Evolutionary conservation across 2,888 invertebrate species (phyloP).

Genomic region (Morpho achilles): DNA sequence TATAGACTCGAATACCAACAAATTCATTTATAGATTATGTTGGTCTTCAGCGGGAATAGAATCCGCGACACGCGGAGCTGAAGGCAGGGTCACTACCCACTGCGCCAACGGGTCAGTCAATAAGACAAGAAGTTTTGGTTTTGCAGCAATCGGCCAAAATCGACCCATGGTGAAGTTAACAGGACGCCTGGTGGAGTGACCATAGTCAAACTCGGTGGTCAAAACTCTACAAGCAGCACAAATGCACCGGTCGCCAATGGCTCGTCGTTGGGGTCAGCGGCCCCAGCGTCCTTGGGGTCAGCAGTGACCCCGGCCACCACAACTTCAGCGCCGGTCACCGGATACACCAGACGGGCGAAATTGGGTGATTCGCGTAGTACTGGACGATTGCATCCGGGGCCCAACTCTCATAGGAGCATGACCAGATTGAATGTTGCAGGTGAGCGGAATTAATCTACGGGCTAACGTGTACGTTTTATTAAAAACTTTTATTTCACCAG

Average conservation of each 20-base stretch:
- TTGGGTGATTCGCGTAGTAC: slow-evolving; percentile 88
- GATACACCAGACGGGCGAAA: slow-evolving; percentile 82
- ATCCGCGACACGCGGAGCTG: too few relatives aligned
- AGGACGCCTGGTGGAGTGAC: slow-evolving; percentile 88
- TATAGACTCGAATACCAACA: too few relatives aligned
- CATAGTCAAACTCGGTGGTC: slow-evolving; percentile 85
- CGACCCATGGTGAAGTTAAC: slow-evolving; percentile 80
- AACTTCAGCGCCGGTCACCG: slow-evolving; percentile 51
- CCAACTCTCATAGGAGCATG: slow-evolving; percentile 88
- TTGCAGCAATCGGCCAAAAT: slow-evolving; percentile 53
- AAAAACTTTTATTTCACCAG: too few relatives aligned
- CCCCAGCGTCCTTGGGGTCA: slow-evolving; percentile 14
- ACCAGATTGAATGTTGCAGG: slow-evolving; percentile 87
- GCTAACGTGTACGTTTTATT: not conserved
- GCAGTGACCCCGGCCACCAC: slow-evolving; percentile 20
- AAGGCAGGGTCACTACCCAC: too few relatives aligned
- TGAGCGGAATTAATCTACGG: slow-evolving; percentile 28
- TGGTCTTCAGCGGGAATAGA: too few relatives aligned
- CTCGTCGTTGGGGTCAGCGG: slow-evolving; percentile 21
- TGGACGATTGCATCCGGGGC: slow-evolving; percentile 84
- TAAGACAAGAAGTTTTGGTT: not conserved
- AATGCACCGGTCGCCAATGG: slow-evolving; percentile 28
- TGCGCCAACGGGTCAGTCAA: too few relatives aligned
- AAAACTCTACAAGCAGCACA: slow-evolving; percentile 16
- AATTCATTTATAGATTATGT: too few relatives aligned